Base-by-base conservation (phyloP, 2,113 vertebrate species). In the Cacatua alba region DNA sequence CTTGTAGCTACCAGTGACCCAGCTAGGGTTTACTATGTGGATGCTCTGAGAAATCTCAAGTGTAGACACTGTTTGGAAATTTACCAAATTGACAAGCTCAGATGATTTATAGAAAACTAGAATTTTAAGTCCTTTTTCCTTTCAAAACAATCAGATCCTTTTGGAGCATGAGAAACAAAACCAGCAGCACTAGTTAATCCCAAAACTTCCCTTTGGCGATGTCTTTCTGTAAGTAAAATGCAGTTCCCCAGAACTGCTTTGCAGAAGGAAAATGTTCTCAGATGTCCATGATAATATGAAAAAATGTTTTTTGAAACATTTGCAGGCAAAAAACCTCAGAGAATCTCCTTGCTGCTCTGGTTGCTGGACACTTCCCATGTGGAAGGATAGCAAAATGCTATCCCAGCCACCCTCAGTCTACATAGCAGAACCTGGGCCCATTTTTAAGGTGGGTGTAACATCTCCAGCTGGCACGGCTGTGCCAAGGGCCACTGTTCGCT, bases 121-220 rank as follows among this genome's bases (percentile, higher is more conserved):
- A 1, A 41, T 79, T 90, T 74, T 37, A 10, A 26, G 23, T 62
- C 13, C 4, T 65, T 80, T 41, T 23, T 17, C 28, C 31, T 68
- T 88, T 86, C 23, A 49, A 71, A 93, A 15, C 14, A 63, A 46
- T 16, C 26, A 35, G n/a, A 44, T 84, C 13, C 15, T 77, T 93
- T 85, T 57, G 49, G 35, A 91, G 35, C 31, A 70, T 6, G n/a
- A 88, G n/a, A 85, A 92, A 69, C 6, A 82, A 67, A 85, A 90
- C 10, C 19, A 11, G 20, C 43, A 71, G 4, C 24, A 5, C 33
- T 65, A 70, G 26, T 62, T 91, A 90, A 91, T 55, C 31, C 46
- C 46, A 76, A 94, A 72, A 68, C 17, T 76, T 85, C 52, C 21
- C 37, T 37, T 81, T 75, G 60, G 23, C 0, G 2, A 46, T 67